A percentile compares a stretch with the other conserved stretches of the same genome.
Conservation (phyloP, 1,140 invertebrate species). For the Bombus breviceps region DNA sequence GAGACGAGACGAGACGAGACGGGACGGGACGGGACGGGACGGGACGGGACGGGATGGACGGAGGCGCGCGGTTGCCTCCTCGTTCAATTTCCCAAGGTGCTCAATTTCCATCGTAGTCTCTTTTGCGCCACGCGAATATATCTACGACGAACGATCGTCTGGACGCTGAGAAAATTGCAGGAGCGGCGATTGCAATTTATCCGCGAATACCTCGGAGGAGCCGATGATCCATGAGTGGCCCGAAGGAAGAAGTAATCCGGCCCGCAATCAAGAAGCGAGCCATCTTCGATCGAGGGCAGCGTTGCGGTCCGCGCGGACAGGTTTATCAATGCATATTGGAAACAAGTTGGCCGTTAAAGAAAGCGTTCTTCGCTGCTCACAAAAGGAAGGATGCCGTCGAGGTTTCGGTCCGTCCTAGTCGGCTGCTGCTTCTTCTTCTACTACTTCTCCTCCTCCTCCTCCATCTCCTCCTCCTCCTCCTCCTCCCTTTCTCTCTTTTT, state of each 20-base stretch:
- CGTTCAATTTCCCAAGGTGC: conserved; percentile 48
- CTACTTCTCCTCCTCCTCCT: neutral
- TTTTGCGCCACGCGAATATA: conserved; percentile 60
- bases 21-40: neutral
- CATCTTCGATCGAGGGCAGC: conserved; percentile 58
- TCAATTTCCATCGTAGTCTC: conserved; percentile 56
- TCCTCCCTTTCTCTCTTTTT: neutral
- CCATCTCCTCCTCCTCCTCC: neutral
- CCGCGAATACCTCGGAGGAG: conserved; percentile 59
- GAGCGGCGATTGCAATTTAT: conserved; percentile 65
- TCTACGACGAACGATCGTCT: conserved; percentile 61
- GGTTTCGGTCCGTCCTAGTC: conserved; percentile 44
- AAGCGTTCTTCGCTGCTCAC: conserved; percentile 38
- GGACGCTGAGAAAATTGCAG: conserved; percentile 66
- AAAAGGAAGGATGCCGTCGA: conserved; percentile 44
- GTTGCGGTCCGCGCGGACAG: conserved; percentile 60
- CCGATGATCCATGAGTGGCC: conserved; percentile 67
- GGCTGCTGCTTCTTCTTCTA: conserved; percentile 12
- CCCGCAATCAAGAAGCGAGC: conserved; percentile 67
- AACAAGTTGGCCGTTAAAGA: conserved; percentile 70
- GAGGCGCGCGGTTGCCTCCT: neutral
- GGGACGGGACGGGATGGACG: neutral
- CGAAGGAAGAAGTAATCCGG: conserved; percentile 64
- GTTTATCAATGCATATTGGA: conserved; percentile 76
- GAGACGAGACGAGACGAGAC: neutral